Evolutionary conservation across 2,113 vertebrate genomes (phyloP), one percentile per base, ranked within the genome.

Genomic region (Hyaena hyaena): DNA sequence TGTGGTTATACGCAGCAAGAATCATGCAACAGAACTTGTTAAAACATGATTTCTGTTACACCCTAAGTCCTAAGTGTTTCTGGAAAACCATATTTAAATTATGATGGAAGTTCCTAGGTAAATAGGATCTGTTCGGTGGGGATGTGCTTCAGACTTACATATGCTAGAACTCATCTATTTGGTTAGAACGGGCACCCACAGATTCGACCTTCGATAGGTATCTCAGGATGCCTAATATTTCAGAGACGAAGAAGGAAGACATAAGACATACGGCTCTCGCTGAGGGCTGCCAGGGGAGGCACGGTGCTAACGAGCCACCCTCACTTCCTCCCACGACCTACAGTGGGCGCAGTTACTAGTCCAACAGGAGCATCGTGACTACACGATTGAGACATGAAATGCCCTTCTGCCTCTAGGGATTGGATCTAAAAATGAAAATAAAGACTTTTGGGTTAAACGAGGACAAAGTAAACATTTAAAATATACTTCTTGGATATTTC

Each of bases 371-470:
- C 48, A 95, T 91, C 58, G 43, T 31, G 58, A 81, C 21, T 84
- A 71, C 19, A 84, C 91, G 85, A 80, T 1, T n/a, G 63, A 96
- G 90, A 95, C 53, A 90, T 10, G 61, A 76, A 96, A 89, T 53
- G 81, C 7, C 82, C n/a, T 69, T 77, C 16, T 91, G 65, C 45
- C 79, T 97, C 89, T 68, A 85, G 26, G 26, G 65, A 76, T 16
- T 87, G 10, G 81, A 65, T 77, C 35, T 89, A n/a, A 86, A 97
- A 90, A 90, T 58, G 48, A 66, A 97, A 92, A 95, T 55, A 76
- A 85, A 88, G 33, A 63, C 85, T 86, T 90, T 15, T 26, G 63
- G 89, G 58, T 69, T 48, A 87, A 86, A 93, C 48, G 92, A 53
- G 31, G 43, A 66, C 28, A 71, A 91, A 83, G 48, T 35, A 73